Conservation (phyloP, 2,113 vertebrate genomes). For the Brachionichthys hirsutus region DNA sequence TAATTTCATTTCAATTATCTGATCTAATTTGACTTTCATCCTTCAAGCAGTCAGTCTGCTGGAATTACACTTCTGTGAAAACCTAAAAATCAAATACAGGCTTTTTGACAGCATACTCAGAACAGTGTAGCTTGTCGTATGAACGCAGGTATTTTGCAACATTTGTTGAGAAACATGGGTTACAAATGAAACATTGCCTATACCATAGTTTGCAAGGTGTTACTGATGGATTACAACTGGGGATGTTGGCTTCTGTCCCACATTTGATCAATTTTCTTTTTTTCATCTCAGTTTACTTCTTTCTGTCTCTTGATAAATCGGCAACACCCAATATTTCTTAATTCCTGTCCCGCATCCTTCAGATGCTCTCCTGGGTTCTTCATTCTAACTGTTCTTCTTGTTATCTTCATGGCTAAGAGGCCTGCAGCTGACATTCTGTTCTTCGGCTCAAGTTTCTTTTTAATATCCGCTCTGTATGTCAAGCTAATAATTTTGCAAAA, state of each 20-base stretch:
- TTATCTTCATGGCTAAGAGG: conserved; percentile 29
- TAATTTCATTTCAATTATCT: too few relatives aligned
- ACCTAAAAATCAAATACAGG: too few relatives aligned
- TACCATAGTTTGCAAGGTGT: conserved; percentile 27
- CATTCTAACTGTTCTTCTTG: neutral
- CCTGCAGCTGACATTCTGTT: neutral
- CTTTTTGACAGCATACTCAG: too few relatives aligned
- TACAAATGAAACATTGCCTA: conserved; percentile 5
- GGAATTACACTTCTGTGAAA: too few relatives aligned
- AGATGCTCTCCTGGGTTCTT: neutral
- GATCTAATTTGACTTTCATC: too few relatives aligned
- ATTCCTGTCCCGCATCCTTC: neutral
- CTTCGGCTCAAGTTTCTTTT: conserved; percentile 1
- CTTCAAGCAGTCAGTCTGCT: too few relatives aligned
- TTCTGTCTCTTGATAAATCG: conserved; percentile 18
- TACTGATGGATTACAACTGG: conserved; percentile 20
- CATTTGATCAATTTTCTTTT: conserved; percentile 9
- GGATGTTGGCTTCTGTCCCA: conserved; percentile 15
- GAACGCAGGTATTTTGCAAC: conserved; percentile 20
- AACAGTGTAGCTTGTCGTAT: too few relatives aligned
- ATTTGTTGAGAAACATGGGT: neutral
- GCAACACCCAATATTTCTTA: conserved; percentile 4
- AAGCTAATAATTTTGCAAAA: neutral
- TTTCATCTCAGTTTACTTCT: neutral
- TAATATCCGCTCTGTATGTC: neutral